Conservation (phyloP, 2,888 invertebrate genomes). For the Habrosyne pyritoides region DNA sequence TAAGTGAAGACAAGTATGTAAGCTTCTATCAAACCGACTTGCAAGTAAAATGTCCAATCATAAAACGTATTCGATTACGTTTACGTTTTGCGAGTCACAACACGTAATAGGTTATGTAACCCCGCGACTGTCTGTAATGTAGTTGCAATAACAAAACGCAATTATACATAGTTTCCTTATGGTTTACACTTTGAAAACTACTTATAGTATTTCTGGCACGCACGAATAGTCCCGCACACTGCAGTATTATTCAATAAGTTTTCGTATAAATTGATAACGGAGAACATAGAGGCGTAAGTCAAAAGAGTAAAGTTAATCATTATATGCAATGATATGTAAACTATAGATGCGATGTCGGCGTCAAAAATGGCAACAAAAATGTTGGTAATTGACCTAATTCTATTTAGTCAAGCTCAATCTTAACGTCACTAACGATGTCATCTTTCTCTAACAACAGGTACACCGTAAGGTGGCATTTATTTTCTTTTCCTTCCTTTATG, state of each 20-base stretch:
- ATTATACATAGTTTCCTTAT: constrained; percentile 32
- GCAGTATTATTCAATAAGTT: not conserved
- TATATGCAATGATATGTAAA: too few relatives aligned
- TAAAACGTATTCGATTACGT: constrained; percentile 28
- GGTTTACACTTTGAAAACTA: constrained; percentile 14
- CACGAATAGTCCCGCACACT: not conserved
- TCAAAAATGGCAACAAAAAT: too few relatives aligned
- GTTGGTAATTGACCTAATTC: too few relatives aligned
- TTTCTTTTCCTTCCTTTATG: too few relatives aligned
- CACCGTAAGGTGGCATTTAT: too few relatives aligned
- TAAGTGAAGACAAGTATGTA: not conserved
- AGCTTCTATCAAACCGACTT: not conserved
- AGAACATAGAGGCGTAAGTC: not conserved
- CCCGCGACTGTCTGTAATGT: constrained; percentile 15
- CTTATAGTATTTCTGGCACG: not conserved
- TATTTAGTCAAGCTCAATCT: too few relatives aligned
- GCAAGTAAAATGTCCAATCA: constrained; percentile 20
- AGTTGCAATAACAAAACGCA: constrained; percentile 27
- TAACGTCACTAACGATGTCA: too few relatives aligned
- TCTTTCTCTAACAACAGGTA: too few relatives aligned
- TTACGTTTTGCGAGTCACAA: constrained; percentile 22
- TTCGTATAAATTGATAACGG: not conserved
- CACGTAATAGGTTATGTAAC: constrained; percentile 49
- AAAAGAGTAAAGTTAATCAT: not conserved
- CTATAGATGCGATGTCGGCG: too few relatives aligned